Evolutionary conservation across 2,888 invertebrate genomes (phyloP).

Genomic region (Xestobium rufovillosum): DNA sequence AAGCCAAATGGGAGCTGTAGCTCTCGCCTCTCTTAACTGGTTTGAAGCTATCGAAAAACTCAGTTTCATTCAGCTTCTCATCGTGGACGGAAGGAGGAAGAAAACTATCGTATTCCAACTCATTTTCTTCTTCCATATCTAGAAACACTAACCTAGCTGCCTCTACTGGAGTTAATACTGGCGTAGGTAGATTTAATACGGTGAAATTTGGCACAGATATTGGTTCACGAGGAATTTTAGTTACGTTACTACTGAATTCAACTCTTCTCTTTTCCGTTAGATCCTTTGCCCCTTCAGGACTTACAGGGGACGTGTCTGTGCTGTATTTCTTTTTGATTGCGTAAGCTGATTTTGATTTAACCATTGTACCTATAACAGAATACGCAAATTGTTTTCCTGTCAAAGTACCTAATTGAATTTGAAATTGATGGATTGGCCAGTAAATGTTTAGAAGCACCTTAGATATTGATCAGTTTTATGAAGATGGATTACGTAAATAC

Average conservation of each 20-base stretch:
- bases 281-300: constrained; percentile 30
- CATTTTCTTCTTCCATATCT: constrained; percentile 59
- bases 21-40: constrained; percentile 48
- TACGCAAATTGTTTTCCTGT: background rate
- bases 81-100: constrained; percentile 11
- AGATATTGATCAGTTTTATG: no score
- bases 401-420: no score
- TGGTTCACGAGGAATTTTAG: constrained; percentile 56
- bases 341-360: constrained; percentile 54
- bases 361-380: constrained; percentile 37
- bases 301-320: constrained; percentile 35
- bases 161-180: constrained; percentile 59
- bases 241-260: constrained; percentile 35
- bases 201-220: constrained; percentile 70
- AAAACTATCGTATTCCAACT: constrained; percentile 35
- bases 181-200: constrained; percentile 52
- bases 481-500: no score
- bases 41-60: constrained; percentile 50
- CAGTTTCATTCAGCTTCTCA: constrained; percentile 7
- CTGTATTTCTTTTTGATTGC: constrained; percentile 47
- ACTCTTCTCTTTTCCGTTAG: constrained; percentile 31
- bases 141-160: constrained; percentile 62
- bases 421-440: no score
- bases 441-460: no score
- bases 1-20: constrained; percentile 49